Percentiles rank a stretch among this genome's conserved stretches.
Conservation (phyloP, 2,888 invertebrate species). For the Lamellibrachia satsuma region DNA sequence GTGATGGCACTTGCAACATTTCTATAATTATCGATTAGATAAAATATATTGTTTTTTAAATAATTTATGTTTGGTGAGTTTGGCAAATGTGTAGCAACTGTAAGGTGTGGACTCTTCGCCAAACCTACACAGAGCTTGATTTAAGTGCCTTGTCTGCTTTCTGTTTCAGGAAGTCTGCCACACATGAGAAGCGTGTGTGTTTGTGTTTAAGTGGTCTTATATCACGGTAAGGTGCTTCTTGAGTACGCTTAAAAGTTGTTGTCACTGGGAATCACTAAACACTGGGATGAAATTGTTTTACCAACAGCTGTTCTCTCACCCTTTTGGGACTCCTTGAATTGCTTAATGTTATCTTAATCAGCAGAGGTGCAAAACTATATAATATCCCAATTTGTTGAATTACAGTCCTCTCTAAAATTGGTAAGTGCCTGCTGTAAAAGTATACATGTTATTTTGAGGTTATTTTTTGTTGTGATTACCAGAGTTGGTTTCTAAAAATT, state of each 20-base stretch:
- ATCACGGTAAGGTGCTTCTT: conserved; percentile 13
- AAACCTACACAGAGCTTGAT: not conserved
- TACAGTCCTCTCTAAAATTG: too few species aligned
- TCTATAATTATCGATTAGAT: too few species aligned
- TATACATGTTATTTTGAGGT: too few species aligned
- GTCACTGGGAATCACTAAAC: not conserved
- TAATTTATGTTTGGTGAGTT: too few species aligned
- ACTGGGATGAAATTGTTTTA: not conserved
- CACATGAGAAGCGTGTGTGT: conserved; percentile 14
- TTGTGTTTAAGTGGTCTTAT: conserved; percentile 13
- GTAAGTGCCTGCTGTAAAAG: too few species aligned
- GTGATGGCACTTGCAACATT: too few species aligned
- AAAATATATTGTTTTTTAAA: too few species aligned
- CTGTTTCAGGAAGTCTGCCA: conserved; percentile 1
- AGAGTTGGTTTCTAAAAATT: not conserved
- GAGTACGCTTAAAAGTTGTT: conserved; percentile 2
- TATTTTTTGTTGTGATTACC: not conserved
- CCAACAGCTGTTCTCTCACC: not conserved
- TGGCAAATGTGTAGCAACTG: not conserved
- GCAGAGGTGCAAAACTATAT: too few species aligned
- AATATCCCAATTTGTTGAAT: too few species aligned
- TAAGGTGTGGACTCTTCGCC: conserved; percentile 17
- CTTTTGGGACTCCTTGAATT: too few species aligned
- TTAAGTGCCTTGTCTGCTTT: conserved; percentile 13
- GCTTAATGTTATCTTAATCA: too few species aligned